Base-by-base conservation (phyloP, 2,797 vertebrate genomes). In the Leuciscus waleckii region DNA sequence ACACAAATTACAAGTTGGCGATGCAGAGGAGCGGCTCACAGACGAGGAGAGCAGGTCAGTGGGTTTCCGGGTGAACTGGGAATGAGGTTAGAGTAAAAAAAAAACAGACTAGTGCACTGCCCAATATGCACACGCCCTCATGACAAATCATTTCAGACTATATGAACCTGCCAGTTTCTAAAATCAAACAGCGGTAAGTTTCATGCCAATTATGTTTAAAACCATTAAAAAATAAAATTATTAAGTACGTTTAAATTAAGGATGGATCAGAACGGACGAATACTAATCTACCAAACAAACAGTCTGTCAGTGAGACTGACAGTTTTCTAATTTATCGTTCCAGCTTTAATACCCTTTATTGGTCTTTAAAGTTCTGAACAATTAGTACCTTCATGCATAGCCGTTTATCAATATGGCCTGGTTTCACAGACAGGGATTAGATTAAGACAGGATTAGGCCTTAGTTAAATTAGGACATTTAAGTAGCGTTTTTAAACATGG, bases 1-100 rank as follows among this genome's bases (percentile, higher is more conserved):
- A 68, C 19, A 81, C 83, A 88, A 90, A 90, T 90, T 88, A 90
- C 82, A 88, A 87, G 82, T 56, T 79, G 73, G 79, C 23, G 58
- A 71, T 61, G 86, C 70, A 79, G 46, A 61, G 71, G 39, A 61
- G 76, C 21, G n/a, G 37, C 32, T 21, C 58, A 39, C 41, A 71
- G 35, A 78, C 32, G 80, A 77, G 74, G 82, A 83, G 76, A 79
- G 39, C 78, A 88, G 32, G 75, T 77, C 46, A 26, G 85, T 87
- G 85, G 85, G 83, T 89, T 88, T 86, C 81, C 79, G 13, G 83
- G 67, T 85, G 68, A 87, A 81, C 41, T 46, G 74, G 26, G 58
- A 49, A 43, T 79, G 75, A 71, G 69, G 63, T 58, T 71, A 67
- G 32, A 79, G 79, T 84, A 54, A 65, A 21, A 85, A 73, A 17